phyloP scores from a whole-genome alignment of 2,113 vertebrate genomes.

The Prolemur simus region DNA sequence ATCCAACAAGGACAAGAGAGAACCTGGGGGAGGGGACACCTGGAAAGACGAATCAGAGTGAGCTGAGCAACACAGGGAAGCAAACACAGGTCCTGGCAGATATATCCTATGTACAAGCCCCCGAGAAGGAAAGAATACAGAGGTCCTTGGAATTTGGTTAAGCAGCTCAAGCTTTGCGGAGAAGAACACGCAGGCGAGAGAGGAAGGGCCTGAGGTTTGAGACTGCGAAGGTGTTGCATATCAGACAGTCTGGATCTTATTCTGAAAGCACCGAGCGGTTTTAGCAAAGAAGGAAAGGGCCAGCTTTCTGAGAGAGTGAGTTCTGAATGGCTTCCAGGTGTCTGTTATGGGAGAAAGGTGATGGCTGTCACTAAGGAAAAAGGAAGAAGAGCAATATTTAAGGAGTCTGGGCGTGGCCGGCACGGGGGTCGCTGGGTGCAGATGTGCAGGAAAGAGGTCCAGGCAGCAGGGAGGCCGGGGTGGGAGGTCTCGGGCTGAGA shows the following conservation, averaged over 20 bases:
- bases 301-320: no score
- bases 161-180: not conserved
- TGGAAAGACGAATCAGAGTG: not conserved
- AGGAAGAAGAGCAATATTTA: not conserved
- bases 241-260: not conserved
- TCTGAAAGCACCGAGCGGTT: not conserved
- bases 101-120: rapidly evolving
- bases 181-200: rapidly evolving
- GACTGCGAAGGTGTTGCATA: not conserved
- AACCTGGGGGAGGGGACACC: no score
- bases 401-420: not conserved
- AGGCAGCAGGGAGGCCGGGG: not conserved
- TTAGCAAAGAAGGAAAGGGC: not conserved
- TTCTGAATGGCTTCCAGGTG: not conserved
- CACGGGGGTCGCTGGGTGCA: not conserved
- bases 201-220: rapidly evolving
- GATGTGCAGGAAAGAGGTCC: not conserved
- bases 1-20: not conserved
- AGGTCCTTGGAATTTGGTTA: no score
- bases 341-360: not conserved
- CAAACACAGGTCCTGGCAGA: not conserved
- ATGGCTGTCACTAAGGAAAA: not conserved
- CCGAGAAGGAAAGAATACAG: no score
- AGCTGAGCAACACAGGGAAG: not conserved
- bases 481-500: not conserved